Evolutionary conservation across 2,888 invertebrate genomes (phyloP).

Genomic region (Cacoxenus indagator): DNA sequence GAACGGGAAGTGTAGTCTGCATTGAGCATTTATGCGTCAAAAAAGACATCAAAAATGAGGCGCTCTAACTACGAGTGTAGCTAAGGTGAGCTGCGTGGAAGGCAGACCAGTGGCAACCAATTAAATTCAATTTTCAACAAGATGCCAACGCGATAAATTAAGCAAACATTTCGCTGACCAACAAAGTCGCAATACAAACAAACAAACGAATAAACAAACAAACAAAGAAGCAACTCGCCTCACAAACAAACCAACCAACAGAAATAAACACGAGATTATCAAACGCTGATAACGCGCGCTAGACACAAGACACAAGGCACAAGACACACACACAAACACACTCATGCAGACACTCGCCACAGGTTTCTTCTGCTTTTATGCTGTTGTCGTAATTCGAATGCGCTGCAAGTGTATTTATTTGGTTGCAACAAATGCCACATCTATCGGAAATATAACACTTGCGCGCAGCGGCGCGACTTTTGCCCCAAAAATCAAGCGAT

Average conservation of each 20-base stretch:
- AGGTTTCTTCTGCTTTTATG: constrained; percentile 39
- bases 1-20: background rate
- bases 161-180: constrained; percentile 50
- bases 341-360: constrained; percentile 13
- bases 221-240: constrained; percentile 13
- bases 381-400: constrained; percentile 42
- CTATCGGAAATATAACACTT: constrained; percentile 65
- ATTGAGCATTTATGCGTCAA: background rate
- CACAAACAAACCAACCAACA: constrained; percentile 36
- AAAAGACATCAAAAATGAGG: background rate
- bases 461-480: constrained; percentile 19
- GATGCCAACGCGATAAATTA: constrained; percentile 65
- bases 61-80: background rate
- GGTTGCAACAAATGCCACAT: constrained; percentile 62
- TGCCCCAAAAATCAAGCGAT: background rate
- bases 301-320: constrained; percentile 27
- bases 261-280: constrained; percentile 54
- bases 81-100: background rate
- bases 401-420: constrained; percentile 60
- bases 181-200: constrained; percentile 33
- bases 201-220: constrained; percentile 25
- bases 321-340: background rate
- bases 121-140: constrained; percentile 60
- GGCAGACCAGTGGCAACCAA: constrained; percentile 56
- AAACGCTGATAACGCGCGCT: constrained; percentile 50